Conservation (phyloP, 2,888 invertebrate species). For the Ichneumoninae sp. region DNA sequence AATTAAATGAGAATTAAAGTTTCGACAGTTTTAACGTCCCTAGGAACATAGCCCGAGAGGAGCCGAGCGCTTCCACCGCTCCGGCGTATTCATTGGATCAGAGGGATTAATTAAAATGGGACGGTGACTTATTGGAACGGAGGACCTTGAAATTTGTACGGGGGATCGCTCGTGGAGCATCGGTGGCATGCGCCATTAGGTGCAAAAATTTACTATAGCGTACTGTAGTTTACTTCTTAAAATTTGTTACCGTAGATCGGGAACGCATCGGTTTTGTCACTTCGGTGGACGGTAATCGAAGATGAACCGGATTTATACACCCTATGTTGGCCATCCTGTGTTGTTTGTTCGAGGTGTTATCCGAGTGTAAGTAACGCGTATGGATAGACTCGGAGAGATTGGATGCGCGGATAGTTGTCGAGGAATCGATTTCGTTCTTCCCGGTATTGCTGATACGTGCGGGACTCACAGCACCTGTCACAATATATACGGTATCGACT, state of each 20-base stretch:
- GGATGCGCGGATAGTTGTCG: slow-evolving; percentile 44
- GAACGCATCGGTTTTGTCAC: too few relatives aligned
- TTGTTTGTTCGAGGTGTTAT: slow-evolving; percentile 5
- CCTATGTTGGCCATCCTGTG: background rate
- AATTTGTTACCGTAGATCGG: too few relatives aligned
- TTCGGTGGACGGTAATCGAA: too few relatives aligned
- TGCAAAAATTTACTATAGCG: too few relatives aligned
- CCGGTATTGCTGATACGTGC: slow-evolving; percentile 7
- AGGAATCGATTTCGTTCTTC: slow-evolving; percentile 52
- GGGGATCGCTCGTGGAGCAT: background rate
- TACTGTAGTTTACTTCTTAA: too few relatives aligned
- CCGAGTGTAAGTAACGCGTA: background rate
- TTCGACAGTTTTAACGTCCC: background rate
- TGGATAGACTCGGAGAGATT: slow-evolving; percentile 39
- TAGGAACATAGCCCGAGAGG: background rate
- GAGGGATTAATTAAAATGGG: slow-evolving; percentile 45
- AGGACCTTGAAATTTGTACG: slow-evolving; percentile 10
- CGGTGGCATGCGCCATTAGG: background rate
- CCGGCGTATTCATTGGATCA: slow-evolving; percentile 46
- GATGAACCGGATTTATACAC: background rate
- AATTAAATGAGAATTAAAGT: slow-evolving; percentile 49
- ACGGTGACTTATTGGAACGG: slow-evolving; percentile 11
- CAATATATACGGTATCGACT: slow-evolving; percentile 8
- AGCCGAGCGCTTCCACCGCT: background rate
- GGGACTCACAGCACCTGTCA: slow-evolving; percentile 2